Evolutionary conservation across 2,888 invertebrate genomes (phyloP), one percentile per base, ranked within the genome.

Genomic region (Drosophila prostipennis): DNA sequence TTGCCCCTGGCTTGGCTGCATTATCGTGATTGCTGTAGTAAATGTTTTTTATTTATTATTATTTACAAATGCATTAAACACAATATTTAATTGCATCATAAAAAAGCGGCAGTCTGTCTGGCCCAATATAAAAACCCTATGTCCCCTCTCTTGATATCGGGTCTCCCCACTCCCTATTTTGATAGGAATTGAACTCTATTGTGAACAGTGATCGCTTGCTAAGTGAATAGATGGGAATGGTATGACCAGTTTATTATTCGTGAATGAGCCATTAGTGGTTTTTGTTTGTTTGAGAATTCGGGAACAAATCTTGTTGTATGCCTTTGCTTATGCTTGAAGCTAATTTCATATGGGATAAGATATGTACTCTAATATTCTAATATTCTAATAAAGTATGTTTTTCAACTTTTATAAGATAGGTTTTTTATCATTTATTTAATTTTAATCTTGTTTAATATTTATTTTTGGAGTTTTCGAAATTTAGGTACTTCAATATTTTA

Each of bases 1-100:
- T 16, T 45, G n/a, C 34, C 48, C 48, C 49, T 10, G 59, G 76
- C 60, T 63, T 69, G 63, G 76, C 63, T 69, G 63, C 58, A 81
- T 79, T 64, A 77, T 77, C 57, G 54, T 74, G 74, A 74, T 74
- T 74, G 70, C 61, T 45, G 54, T 64, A 54, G 43, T 69, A 58
- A 61, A 73, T 58, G 49, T 63, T 72, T 72, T 68, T 72, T 65
- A 60, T 80, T 83, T 85, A 79, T 84, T 83, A 73, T 79, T 84
- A 86, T 84, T 83, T 86, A 83, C 80, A 80, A 79, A 86, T 76
- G 84, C 84, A 83, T 84, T 84, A 84, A 84, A 79, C 84, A 86
- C 78, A 72, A 78, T 73, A 79, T 86, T 84, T 86, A 84, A 84
- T 86, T 84, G 84, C 87, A 54, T 64, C 84, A 70, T 84, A 80